Evolutionary conservation across 1,140 invertebrate genomes (phyloP).

Genomic region (Trichonephila clavata): DNA sequence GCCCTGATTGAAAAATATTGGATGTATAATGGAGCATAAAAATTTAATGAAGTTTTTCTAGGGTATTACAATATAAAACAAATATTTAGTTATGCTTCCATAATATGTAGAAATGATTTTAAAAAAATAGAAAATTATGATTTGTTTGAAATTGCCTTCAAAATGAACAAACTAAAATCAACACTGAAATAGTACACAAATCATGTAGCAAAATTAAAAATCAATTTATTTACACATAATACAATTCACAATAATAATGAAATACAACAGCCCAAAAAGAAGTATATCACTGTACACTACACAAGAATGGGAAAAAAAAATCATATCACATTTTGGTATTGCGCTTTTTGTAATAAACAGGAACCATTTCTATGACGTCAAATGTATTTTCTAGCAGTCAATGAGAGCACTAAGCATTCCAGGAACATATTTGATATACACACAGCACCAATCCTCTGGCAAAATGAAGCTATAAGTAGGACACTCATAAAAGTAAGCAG

Average conservation of each 20-base stretch:
- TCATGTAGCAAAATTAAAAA: not conserved
- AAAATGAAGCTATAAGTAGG: not conserved
- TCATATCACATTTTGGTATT: constrained; percentile 25
- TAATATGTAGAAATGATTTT: too few species aligned
- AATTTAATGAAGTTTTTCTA: too few species aligned
- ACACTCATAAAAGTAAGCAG: not conserved
- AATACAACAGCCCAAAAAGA: constrained; percentile 9
- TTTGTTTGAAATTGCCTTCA: too few species aligned
- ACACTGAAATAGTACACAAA: too few species aligned
- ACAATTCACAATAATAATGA: not conserved
- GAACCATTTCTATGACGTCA: not conserved
- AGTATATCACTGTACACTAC: not conserved
- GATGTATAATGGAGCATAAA: too few species aligned
- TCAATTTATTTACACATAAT: constrained; percentile 34
- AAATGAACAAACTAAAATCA: too few species aligned
- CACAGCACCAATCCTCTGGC: not conserved
- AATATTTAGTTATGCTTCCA: too few species aligned
- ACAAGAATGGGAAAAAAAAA: not conserved
- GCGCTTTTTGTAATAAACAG: not conserved
- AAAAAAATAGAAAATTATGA: too few species aligned
- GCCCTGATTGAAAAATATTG: too few species aligned
- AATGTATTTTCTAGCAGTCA: not conserved
- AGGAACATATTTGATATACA: not conserved
- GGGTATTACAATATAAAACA: too few species aligned
- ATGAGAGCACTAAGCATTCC: not conserved